Base-by-base conservation (phyloP, 2,113 vertebrate species). In the Cichladusa arquata region DNA sequence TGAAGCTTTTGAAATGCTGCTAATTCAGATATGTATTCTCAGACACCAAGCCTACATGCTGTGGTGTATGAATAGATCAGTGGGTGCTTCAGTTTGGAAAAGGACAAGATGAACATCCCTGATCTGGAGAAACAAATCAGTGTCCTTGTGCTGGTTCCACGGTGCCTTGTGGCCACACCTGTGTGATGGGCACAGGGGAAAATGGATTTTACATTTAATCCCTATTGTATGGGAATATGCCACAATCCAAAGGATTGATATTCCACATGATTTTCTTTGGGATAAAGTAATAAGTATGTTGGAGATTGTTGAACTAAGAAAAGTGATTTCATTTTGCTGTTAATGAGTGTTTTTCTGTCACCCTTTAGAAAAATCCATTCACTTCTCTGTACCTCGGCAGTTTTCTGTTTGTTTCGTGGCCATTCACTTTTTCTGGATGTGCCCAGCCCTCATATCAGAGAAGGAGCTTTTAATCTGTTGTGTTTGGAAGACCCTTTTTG, bases 401-500 rank as follows among this genome's bases (percentile, higher is more conserved):
- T 65, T 93, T 92, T 76, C 79, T 81, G 47, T 89, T 74, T 14
- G 4, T 77, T 79, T 76, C 67, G 48, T 84, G 80, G 47, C 72
- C 66, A 3, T 86, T 83, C 47, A 40, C 34, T 62, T 45, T 56
- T 79, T 48, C 28, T 66, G 38, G 44, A 20, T 50, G 44, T 86
- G 64, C 47, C 72, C 78, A 74, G 54, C 51, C 19, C 73, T 61
- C 23, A 3, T 26, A 54, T 6, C 33, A 45, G n/a, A 58, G 73
- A 81, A 34, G 5, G 28, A 51, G 44, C 80, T 56, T 86, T 95
- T 93, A 72, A 86, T 93, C 77, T 89, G 48, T 36, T n/a, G 40
- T 80, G 19, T 91, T 88, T 58, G 48, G 58, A 53, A 38, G 80
- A 15, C 36, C n/a, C 3, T 76, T 88, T 89, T 33, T 67, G n/a